Evolutionary conservation across 2,888 invertebrate species (phyloP).

Genomic region (Marasmarcha lunaedactyla): DNA sequence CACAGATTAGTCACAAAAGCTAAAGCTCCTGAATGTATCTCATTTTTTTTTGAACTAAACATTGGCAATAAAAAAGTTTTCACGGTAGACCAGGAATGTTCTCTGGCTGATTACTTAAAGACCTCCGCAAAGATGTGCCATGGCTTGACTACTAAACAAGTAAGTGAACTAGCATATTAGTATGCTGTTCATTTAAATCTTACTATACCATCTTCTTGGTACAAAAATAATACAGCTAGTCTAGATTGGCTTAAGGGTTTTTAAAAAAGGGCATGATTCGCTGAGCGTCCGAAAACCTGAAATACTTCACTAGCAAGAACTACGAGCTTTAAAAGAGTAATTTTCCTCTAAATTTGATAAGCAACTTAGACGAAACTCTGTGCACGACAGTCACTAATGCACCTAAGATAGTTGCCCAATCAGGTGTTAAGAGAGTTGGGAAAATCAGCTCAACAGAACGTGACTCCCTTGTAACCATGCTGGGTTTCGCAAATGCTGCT

Average conservation of each 20-base stretch:
- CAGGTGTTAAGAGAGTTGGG: conserved; percentile 12
- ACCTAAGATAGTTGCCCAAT: conserved; percentile 5
- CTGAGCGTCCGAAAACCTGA: conserved; percentile 12
- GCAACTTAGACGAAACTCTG: conserved; percentile 13
- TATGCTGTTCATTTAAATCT: conserved; percentile 8
- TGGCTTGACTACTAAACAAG: conserved; percentile 14
- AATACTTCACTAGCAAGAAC: conserved; percentile 5
- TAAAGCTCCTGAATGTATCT: too few species aligned
- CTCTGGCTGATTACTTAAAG: conserved; percentile 6
- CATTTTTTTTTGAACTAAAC: too few species aligned
- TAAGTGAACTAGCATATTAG: conserved; percentile 14
- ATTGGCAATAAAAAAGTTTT: conserved; percentile 3
- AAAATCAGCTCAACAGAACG: conserved; percentile 13
- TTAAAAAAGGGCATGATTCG: conserved; percentile 12
- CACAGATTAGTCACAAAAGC: conserved; percentile 11
- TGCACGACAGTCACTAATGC: conserved; percentile 7
- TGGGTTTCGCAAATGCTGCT: conserved; percentile 13
- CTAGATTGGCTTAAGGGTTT: conserved; percentile 58
- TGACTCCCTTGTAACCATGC: conserved; percentile 13
- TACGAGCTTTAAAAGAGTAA: conserved; percentile 13
- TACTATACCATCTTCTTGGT: conserved; percentile 5
- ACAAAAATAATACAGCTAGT: conserved; percentile 5
- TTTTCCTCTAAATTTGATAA: conserved; percentile 13
- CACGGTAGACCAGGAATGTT: background rate
- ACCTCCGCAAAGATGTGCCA: conserved; percentile 15